Conservation (phyloP, 2,888 invertebrate genomes). For the Tipula confusa region DNA sequence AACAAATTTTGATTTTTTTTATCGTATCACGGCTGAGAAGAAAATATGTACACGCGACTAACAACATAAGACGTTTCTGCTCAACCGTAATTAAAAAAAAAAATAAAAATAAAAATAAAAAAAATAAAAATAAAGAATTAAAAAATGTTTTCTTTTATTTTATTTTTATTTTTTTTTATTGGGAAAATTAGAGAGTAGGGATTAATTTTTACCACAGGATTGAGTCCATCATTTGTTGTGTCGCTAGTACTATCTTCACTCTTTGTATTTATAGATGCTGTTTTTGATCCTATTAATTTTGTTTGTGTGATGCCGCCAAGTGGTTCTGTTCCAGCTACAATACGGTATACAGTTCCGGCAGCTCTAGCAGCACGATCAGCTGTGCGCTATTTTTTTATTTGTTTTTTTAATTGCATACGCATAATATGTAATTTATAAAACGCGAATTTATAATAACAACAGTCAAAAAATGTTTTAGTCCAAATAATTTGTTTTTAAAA, state of each 20-base stretch:
- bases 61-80: background rate
- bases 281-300: constrained; percentile 35
- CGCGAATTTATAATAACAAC: background rate
- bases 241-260: constrained; percentile 31
- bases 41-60: background rate
- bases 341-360: constrained; percentile 72
- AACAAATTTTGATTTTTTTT: background rate
- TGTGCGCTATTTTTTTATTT: constrained; percentile 56
- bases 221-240: constrained; percentile 34
- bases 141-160: background rate
- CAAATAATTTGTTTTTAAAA: background rate
- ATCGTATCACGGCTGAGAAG: background rate
- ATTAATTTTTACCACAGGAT: constrained; percentile 32
- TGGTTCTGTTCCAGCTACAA: constrained; percentile 73
- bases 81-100: constrained; percentile 4
- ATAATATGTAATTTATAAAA: background rate
- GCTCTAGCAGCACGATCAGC: constrained; percentile 76
- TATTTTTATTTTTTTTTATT: background rate
- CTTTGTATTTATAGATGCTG: background rate
- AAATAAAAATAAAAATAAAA: no score
- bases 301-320: constrained; percentile 51
- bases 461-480: constrained; percentile 25
- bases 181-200: background rate
- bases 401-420: constrained; percentile 32
- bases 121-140: no score